Percentiles rank a stretch among this genome's conserved stretches.
Evolutionary conservation across 2,888 invertebrate species (phyloP).

Genomic region (Theristus sp.): DNA sequence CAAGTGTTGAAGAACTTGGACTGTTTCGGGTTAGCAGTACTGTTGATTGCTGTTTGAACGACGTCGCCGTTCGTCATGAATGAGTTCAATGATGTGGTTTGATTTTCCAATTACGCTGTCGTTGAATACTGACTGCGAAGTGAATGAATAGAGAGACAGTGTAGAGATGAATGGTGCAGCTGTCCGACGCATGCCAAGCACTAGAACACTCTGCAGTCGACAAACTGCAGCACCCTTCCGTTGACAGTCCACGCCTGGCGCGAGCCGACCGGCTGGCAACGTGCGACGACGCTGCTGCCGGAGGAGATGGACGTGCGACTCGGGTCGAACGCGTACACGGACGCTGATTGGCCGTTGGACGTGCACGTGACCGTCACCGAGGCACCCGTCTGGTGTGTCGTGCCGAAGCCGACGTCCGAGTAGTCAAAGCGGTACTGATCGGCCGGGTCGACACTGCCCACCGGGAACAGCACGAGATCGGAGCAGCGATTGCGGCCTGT

Average conservation of each 20-base stretch:
- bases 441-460: background rate
- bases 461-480: slow-evolving; percentile 1
- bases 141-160: too few species aligned
- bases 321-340: background rate
- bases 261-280: background rate
- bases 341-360: background rate
- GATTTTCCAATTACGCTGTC: too few species aligned
- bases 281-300: background rate
- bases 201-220: background rate
- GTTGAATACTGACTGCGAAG: too few species aligned
- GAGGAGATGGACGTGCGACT: background rate
- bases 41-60: too few species aligned
- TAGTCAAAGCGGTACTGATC: slow-evolving; percentile 3
- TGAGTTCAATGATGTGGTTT: too few species aligned
- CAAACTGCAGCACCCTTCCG: background rate
- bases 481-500: background rate
- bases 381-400: background rate
- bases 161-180: too few species aligned
- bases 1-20: too few species aligned
- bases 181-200: too few species aligned
- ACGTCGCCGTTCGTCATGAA: too few species aligned
- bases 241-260: background rate
- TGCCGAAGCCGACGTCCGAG: background rate
- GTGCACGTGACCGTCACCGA: background rate
- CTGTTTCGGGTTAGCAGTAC: too few species aligned